Evolutionary conservation across 2,888 invertebrate genomes (phyloP), one percentile per base, ranked within the genome.

Genomic region (Drosophila antonietae): DNA sequence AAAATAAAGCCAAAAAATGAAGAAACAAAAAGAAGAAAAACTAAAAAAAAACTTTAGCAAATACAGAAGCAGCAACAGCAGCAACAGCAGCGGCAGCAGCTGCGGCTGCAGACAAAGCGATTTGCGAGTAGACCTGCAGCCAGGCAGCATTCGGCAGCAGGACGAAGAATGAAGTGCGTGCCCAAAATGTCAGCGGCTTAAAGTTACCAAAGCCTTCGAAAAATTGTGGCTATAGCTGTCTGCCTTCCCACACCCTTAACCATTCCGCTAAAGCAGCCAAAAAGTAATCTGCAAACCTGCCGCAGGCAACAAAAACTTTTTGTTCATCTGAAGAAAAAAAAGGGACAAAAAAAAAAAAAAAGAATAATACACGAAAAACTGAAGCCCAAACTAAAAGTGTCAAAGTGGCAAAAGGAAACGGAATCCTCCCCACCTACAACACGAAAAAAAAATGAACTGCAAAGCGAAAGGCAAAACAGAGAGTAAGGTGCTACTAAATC

Each of bases 181-280:
- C 81, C 87, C 84, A 75, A 89, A 84, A 83, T 84, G 84, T 89
- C 87, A 81, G 84, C 79, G 79, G 84, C 89, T 85, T 85, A 83
- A 81, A 81, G 77, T 89, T 79, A 67, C 73, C 79, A 72, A 79
- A 81, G 75, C 71, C 76, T 68, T 58, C 69, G 46, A 70, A 77
- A 68, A 68, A 64, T 62, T 55, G 63, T 39, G 59, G 60, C 74
- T 52, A 33, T 35, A 65, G 65, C 41, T 23, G 5, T 53, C 39
- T 15, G 9, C 37, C 51, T 5, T 0, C n/a, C n/a, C 41, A 28
- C 41, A n/a, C 51, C 6, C 0, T 10, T 12, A 6, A 6, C 12
- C 51, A 31, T 47, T n/a, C 57, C 64, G 35, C 46, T 51, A 63
- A 56, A 66, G 66, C 74, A 72, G 70, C 68, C 81, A 65, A 68